A percentile compares a stretch with the other conserved stretches of the same genome.
Conservation (phyloP, 2,113 vertebrate genomes). For the Macquaria ambigua region DNA sequence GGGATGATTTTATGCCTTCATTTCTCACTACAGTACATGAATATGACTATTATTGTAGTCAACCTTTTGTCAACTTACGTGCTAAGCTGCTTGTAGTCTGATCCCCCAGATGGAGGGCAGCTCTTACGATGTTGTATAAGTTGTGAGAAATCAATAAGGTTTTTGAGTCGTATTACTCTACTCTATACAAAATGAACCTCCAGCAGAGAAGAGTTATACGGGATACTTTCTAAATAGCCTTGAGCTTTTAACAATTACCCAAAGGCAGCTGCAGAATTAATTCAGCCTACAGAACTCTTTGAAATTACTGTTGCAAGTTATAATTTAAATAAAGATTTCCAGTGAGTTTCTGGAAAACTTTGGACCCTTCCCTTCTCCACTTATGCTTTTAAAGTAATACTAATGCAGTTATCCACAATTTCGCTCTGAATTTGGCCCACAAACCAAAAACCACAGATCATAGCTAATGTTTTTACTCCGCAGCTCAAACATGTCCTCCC, state of each 20-base stretch:
- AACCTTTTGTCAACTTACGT: slow-evolving; percentile 10
- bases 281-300: slow-evolving; percentile 7
- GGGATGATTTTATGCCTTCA: background rate
- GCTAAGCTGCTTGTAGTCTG: slow-evolving; percentile 16
- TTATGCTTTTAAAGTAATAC: background rate
- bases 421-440: background rate
- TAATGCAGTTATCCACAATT: background rate
- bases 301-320: background rate
- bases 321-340: slow-evolving; percentile 14
- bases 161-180: slow-evolving; percentile 17
- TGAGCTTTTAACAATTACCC: slow-evolving; percentile 44
- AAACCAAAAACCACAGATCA: background rate
- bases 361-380: background rate
- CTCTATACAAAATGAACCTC: slow-evolving; percentile 25
- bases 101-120: slow-evolving; percentile 24
- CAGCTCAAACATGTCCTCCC: background rate
- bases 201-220: slow-evolving; percentile 26
- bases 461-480: slow-evolving; percentile 7
- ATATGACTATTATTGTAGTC: background rate
- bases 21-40: slow-evolving; percentile 12
- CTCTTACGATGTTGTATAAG: slow-evolving; percentile 23
- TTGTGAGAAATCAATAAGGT: slow-evolving; percentile 50
- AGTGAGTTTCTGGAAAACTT: background rate
- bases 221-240: slow-evolving; percentile 48
- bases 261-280: slow-evolving; percentile 45